Percentiles rank a stretch among this genome's conserved stretches.
Evolutionary conservation across 2,888 invertebrate genomes (phyloP).

Genomic region (Petrolisthes manimaculis): DNA sequence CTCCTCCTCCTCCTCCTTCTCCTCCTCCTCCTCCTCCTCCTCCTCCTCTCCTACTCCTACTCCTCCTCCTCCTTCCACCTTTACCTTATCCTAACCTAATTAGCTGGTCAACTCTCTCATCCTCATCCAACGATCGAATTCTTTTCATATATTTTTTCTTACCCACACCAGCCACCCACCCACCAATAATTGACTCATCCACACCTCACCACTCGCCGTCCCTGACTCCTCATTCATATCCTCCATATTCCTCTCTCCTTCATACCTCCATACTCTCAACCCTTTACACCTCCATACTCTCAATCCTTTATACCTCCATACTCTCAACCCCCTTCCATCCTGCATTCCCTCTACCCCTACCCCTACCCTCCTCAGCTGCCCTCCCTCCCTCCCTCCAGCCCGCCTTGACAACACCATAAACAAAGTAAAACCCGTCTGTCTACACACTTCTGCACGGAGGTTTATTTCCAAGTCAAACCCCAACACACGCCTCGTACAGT

Average conservation of each 20-base stretch:
- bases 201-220: not conserved
- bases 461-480: no score
- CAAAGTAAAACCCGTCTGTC: no score
- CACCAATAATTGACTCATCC: not conserved
- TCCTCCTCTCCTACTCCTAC: not conserved
- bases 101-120: not conserved
- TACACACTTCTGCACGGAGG: no score
- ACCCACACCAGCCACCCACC: not conserved
- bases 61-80: not conserved
- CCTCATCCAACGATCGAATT: not conserved
- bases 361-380: no score
- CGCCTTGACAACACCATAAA: no score
- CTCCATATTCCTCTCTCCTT: not conserved
- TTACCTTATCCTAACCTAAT: not conserved
- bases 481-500: no score
- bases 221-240: not conserved
- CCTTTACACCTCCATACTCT: no score
- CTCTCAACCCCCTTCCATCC: no score
- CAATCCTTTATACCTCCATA: not conserved
- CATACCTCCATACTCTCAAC: no score
- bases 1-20: not conserved
- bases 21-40: constrained; percentile 4
- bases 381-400: no score
- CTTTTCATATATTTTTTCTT: not conserved
- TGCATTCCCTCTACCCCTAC: no score